phyloP scores from a whole-genome alignment of 2,797 vertebrate genomes.

The Choloepus didactylus region DNA sequence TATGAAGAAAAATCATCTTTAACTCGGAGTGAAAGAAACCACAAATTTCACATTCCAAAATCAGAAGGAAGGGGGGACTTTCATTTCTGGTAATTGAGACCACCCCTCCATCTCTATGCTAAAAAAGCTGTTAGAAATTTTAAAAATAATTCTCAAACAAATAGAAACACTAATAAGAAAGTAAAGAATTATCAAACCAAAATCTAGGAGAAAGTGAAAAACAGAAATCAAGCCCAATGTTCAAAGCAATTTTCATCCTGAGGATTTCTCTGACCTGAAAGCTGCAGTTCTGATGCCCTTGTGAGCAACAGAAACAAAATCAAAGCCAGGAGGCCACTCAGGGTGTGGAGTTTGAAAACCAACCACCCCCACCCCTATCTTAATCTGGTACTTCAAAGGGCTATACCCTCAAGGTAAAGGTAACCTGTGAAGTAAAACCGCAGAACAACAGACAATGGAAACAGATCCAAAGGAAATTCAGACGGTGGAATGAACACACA shows the following conservation, averaged over 20 bases:
- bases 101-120: neutral
- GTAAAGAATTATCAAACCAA: neutral
- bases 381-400: neutral
- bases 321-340: neutral
- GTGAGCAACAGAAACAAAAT: constrained; percentile 31
- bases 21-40: constrained; percentile 15
- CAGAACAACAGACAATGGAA: constrained; percentile 30
- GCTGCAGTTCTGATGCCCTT: neutral
- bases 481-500: constrained; percentile 40
- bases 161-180: constrained; percentile 43
- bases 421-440: constrained; percentile 6
- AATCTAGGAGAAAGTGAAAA: constrained; percentile 42
- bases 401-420: neutral
- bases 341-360: neutral
- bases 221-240: constrained; percentile 46
- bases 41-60: constrained; percentile 59
- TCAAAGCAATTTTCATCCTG: constrained; percentile 23
- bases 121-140: neutral
- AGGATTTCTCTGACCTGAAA: constrained; percentile 46
- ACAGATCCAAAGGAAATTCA: neutral
- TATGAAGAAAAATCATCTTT: constrained; percentile 47
- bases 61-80: neutral
- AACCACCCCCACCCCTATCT: neutral
- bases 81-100: constrained; percentile 9
- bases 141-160: constrained; percentile 29